phyloP scores from a whole-genome alignment of 2,113 vertebrate species.

The Pterocles gutturalis region DNA sequence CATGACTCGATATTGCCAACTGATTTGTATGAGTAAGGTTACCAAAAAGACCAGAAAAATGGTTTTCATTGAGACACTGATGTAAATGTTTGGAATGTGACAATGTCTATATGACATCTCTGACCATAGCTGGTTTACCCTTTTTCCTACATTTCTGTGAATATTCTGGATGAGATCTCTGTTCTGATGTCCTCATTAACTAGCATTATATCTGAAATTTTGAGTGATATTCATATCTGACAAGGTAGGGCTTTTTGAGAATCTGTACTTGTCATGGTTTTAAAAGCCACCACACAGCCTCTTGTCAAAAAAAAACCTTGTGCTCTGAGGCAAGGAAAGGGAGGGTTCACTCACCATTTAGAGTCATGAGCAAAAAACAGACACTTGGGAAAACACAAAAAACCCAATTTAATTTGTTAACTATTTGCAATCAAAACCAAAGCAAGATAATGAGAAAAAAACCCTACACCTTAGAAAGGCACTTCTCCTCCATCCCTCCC shows the following conservation, averaged over 20 bases:
- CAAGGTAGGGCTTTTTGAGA: not conserved
- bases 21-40: not conserved
- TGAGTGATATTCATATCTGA: not conserved
- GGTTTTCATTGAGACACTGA: not conserved
- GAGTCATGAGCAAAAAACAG: no score
- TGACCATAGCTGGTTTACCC: fast-evolving
- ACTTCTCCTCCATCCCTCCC: no score
- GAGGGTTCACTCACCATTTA: no score
- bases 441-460: no score
- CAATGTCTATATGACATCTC: not conserved
- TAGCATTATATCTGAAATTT: not conserved
- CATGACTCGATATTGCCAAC: not conserved
- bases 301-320: no score
- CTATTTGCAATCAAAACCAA: no score
- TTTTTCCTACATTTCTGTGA: not conserved
- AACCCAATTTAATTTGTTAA: no score
- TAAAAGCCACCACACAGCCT: no score
- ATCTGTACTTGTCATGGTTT: not conserved
- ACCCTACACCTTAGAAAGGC: no score
- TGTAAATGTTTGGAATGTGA: not conserved
- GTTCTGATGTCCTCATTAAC: not conserved
- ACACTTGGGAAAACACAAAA: no score
- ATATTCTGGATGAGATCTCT: not conserved
- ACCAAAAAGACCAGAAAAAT: not conserved
- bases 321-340: no score